A percentile compares a stretch with the other conserved stretches of the same genome.
These are phyloP conservation scores for Formica aserva DNA, from an alignment of 2,888 invertebrate genomes.

Conservation along the genomic window DNA sequence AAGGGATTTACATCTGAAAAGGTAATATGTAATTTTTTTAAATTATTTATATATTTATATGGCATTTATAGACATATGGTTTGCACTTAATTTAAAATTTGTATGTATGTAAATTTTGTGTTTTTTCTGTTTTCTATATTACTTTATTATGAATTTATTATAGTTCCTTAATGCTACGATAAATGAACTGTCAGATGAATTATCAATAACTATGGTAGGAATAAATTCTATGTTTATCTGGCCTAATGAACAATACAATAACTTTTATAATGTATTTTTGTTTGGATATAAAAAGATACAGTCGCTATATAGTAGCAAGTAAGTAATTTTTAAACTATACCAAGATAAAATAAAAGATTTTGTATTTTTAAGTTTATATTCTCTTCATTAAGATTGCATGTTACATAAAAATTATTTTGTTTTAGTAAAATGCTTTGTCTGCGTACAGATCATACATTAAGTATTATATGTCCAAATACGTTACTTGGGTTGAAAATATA, in stretches of 20 bases:
- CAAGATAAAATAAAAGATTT: conserved; percentile 12
- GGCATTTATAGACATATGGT: neutral
- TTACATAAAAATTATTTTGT: conserved; percentile 29
- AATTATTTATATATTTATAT: neutral
- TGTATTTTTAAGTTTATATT: neutral
- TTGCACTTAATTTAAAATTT: neutral
- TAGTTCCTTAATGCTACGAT: conserved; percentile 69
- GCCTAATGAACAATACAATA: conserved; percentile 67
- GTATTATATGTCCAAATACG: conserved; percentile 78
- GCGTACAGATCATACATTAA: conserved; percentile 73
- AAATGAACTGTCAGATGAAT: conserved; percentile 47
- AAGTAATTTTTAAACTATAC: conserved; percentile 44
- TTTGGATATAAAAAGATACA: conserved; percentile 75
- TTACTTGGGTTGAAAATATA: conserved; percentile 75
- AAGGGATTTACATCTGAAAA: conserved; percentile 59
- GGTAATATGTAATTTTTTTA: conserved; percentile 46
- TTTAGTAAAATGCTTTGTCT: conserved; percentile 78
- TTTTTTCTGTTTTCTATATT: neutral
- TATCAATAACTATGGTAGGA: conserved; percentile 72
- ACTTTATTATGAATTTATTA: conserved; percentile 27
- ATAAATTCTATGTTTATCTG: conserved; percentile 72
- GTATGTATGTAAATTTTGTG: neutral
- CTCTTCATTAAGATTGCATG: neutral
- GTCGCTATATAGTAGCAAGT: conserved; percentile 75
- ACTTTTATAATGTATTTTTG: conserved; percentile 59